These are phyloP conservation scores for Otis tarda DNA, from an alignment of 2,113 vertebrate species.

Conservation along the genomic window DNA sequence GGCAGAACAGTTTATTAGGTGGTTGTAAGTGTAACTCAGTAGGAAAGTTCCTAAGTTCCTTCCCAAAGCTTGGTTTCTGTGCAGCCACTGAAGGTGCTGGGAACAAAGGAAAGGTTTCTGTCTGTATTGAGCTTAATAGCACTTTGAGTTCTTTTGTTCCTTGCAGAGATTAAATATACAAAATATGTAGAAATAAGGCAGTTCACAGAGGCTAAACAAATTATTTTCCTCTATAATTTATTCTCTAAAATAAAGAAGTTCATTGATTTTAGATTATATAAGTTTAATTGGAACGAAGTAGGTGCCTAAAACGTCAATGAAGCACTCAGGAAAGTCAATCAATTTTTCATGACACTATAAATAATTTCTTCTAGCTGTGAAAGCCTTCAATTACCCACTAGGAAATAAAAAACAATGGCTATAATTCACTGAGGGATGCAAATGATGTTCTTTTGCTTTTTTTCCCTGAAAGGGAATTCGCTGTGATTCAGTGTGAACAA, in stretches of 20 bases:
- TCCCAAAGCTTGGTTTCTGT: background rate
- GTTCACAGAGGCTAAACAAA: slow-evolving; percentile 35
- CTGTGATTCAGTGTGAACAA: slow-evolving; percentile 4
- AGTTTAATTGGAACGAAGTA: slow-evolving; percentile 52
- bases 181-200: slow-evolving; percentile 44
- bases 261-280: slow-evolving; percentile 56
- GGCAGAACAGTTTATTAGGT: background rate
- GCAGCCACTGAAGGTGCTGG: background rate
- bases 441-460: slow-evolving; percentile 6
- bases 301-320: slow-evolving; percentile 31
- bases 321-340: slow-evolving; percentile 46
- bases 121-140: background rate
- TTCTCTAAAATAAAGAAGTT: slow-evolving; percentile 32
- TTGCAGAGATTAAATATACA: background rate
- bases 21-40: background rate
- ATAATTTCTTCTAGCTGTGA: slow-evolving; percentile 56
- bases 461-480: background rate
- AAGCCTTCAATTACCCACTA: slow-evolving; percentile 54
- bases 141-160: background rate
- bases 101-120: background rate
- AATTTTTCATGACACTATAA: slow-evolving; percentile 60
- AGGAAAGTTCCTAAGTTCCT: background rate
- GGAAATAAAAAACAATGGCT: slow-evolving; percentile 58
- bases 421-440: slow-evolving; percentile 27
- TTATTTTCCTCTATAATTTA: slow-evolving; percentile 32